These are phyloP conservation scores for Benitochromis conjunctus DNA, from an alignment of 2,113 vertebrate genomes.

Conservation along the genomic window DNA sequence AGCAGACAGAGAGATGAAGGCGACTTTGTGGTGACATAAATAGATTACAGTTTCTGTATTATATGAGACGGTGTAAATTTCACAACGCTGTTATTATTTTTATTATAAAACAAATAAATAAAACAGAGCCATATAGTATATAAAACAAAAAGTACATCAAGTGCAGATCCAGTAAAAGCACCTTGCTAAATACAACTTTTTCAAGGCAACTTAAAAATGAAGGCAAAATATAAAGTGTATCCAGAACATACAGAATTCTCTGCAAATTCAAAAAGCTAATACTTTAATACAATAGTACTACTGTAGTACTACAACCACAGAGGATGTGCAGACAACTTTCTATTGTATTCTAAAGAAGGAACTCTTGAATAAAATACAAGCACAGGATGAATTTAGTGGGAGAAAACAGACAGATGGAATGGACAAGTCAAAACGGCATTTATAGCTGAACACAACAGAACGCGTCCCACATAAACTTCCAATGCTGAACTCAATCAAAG, in stretches of 20 bases:
- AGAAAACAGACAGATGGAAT: not conserved
- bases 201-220: not conserved
- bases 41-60: not conserved
- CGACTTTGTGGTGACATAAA: not conserved
- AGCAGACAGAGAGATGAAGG: not conserved
- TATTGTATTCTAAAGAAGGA: not conserved
- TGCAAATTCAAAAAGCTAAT: not conserved
- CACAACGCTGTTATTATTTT: no score
- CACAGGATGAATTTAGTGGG: not conserved
- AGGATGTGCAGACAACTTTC: not conserved
- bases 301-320: not conserved
- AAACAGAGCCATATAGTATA: no score
- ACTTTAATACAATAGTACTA: not conserved
- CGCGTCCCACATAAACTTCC: not conserved
- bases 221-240: not conserved
- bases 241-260: not conserved
- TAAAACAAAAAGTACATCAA: not conserved
- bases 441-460: not conserved
- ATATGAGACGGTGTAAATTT: no score
- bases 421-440: not conserved
- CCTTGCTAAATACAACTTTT: not conserved
- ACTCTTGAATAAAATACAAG: not conserved
- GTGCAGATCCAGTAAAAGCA: not conserved
- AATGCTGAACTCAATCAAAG: not conserved
- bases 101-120: no score